Conservation (phyloP, 2,113 vertebrate species). For the Meriones unguiculatus region DNA sequence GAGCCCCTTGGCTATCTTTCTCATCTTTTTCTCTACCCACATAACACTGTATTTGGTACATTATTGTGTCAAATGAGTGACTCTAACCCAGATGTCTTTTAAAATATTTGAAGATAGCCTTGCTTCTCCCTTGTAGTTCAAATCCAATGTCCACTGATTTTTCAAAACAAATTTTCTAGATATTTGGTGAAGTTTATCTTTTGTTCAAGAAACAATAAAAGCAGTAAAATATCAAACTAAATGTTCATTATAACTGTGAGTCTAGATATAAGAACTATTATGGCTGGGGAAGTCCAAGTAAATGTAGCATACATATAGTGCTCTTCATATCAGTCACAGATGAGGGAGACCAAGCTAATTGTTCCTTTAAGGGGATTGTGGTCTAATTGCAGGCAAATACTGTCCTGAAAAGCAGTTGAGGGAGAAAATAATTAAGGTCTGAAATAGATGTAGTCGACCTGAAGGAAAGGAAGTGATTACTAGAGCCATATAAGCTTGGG, state of each 20-base stretch:
- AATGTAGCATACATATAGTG: background rate
- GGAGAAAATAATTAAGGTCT: background rate
- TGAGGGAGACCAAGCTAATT: background rate
- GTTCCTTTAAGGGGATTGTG: background rate
- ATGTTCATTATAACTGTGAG: background rate
- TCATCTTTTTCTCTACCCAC: slow-evolving; percentile 45
- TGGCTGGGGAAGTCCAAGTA: background rate
- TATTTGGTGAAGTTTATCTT: slow-evolving; percentile 28
- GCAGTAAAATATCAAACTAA: slow-evolving; percentile 13
- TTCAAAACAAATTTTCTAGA: background rate
- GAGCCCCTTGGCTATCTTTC: slow-evolving; percentile 11
- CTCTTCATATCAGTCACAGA: background rate
- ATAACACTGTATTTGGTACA: background rate
- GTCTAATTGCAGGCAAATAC: slow-evolving; percentile 4
- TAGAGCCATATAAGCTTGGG: background rate
- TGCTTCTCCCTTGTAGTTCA: slow-evolving; percentile 11
- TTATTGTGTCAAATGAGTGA: slow-evolving; percentile 42
- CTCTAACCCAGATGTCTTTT: background rate
- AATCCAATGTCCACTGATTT: background rate
- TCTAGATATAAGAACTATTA: slow-evolving; percentile 41
- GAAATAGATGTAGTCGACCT: background rate
- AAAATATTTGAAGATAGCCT: slow-evolving; percentile 24
- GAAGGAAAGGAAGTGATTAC: background rate
- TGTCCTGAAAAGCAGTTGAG: background rate
- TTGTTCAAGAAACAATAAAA: slow-evolving; percentile 50